These are phyloP conservation scores for Etheostoma spectabile DNA, from an alignment of 2,113 vertebrate species.

Conservation along the genomic window DNA sequence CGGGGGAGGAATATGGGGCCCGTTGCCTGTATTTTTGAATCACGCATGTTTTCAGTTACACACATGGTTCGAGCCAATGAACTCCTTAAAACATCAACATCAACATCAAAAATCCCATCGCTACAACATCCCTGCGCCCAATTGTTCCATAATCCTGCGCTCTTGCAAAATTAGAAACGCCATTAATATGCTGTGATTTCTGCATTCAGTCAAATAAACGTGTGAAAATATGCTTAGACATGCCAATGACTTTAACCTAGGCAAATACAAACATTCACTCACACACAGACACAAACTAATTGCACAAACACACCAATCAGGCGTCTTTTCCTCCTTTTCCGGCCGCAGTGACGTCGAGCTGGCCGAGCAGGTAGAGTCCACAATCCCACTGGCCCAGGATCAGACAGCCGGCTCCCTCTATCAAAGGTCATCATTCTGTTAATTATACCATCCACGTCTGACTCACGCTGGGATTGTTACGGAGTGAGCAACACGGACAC, in stretches of 20 bases:
- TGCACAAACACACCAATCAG: constrained; percentile 41
- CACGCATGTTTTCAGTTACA: constrained; percentile 16
- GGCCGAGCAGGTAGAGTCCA: constrained; percentile 33
- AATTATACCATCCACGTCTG: constrained; percentile 43
- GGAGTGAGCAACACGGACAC: constrained; percentile 28
- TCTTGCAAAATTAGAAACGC: background rate
- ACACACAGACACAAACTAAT: background rate
- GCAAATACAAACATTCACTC: background rate
- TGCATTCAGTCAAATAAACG: constrained; percentile 35
- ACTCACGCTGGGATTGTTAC: constrained; percentile 28
- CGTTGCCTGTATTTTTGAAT: constrained; percentile 21
- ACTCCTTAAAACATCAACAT: background rate
- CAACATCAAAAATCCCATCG: background rate
- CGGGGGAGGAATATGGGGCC: constrained; percentile 4
- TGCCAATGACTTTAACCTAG: background rate
- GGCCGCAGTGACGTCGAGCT: constrained; percentile 1
- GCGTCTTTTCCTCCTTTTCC: constrained; percentile 25
- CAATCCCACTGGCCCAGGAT: constrained; percentile 55
- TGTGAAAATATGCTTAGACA: constrained; percentile 1
- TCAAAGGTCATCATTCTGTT: constrained; percentile 61
- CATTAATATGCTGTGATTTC: background rate
- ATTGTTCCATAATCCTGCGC: background rate
- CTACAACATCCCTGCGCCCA: background rate
- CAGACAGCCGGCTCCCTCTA: constrained; percentile 42
- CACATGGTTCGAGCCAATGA: constrained; percentile 6